Conservation (phyloP, 2,888 invertebrate genomes). For the Blera fallax region DNA sequence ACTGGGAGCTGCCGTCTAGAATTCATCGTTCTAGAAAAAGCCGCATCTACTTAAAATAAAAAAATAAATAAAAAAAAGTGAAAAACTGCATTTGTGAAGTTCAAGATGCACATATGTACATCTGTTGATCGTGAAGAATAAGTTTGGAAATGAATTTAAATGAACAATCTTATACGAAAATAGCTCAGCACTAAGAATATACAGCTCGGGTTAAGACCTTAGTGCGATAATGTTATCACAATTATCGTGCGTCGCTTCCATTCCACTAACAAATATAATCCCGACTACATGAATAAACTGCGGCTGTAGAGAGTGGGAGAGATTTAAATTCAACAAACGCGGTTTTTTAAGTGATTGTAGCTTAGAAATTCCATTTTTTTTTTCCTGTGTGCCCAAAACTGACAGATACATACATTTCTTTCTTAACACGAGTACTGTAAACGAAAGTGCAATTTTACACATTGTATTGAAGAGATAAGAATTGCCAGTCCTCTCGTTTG, state of each 20-base stretch:
- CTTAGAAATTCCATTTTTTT: background rate
- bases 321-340: background rate
- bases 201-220: conserved; percentile 69
- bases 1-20: conserved; percentile 68
- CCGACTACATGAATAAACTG: conserved; percentile 9
- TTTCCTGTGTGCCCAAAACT: background rate
- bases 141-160: conserved; percentile 41
- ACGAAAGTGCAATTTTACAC: conserved; percentile 12
- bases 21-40: conserved; percentile 18
- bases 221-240: conserved; percentile 65
- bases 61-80: background rate
- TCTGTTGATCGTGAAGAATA: background rate
- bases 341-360: background rate
- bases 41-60: background rate
- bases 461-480: conserved; percentile 1
- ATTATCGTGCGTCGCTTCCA: conserved; percentile 52
- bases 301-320: background rate
- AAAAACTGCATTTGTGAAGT: conserved; percentile 24
- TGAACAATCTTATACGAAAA: conserved; percentile 50
- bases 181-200: conserved; percentile 44
- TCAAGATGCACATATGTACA: conserved; percentile 14
- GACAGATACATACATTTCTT: background rate
- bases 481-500: background rate
- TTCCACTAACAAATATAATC: background rate
- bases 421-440: too few relatives aligned